Conservation (phyloP, 2,888 invertebrate genomes). For the Caenorhabditis doughertyi region DNA sequence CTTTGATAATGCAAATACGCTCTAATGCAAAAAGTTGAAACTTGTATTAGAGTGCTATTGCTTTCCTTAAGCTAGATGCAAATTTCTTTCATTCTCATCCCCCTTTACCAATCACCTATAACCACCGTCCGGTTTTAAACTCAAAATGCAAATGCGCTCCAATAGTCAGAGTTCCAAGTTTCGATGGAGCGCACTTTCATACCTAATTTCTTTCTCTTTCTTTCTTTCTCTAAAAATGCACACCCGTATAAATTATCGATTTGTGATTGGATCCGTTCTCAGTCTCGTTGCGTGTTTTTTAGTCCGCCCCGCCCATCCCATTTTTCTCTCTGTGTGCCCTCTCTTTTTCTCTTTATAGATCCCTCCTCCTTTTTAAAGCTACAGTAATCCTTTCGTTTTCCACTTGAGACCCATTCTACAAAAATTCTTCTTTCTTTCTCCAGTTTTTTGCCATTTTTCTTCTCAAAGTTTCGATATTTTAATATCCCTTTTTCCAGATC, state of each 20-base stretch:
- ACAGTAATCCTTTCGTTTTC: constrained; percentile 15
- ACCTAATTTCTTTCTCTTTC: not conserved
- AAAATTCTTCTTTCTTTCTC: constrained; percentile 18
- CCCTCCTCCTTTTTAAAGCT: constrained; percentile 5
- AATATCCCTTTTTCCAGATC: constrained; percentile 19
- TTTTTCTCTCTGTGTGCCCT: constrained; percentile 29
- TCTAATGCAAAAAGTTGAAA: not conserved
- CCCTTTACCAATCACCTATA: constrained; percentile 20
- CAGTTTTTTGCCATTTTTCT: constrained; percentile 47
- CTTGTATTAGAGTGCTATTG: not conserved
- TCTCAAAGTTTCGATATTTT: not conserved
- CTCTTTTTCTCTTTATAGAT: too few species aligned
- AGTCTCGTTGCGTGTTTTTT: constrained; percentile 62
- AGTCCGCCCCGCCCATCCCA: constrained; percentile 16
- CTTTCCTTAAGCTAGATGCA: constrained; percentile 42
- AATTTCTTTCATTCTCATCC: constrained; percentile 17
- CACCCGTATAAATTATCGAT: constrained; percentile 57
- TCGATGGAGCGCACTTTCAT: not conserved
- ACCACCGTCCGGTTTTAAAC: not conserved
- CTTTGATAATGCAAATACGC: not conserved
- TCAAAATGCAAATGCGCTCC: not conserved
- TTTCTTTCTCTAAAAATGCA: constrained; percentile 1
- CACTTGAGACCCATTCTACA: constrained; percentile 23
- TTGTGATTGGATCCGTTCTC: constrained; percentile 65
- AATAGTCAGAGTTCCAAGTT: too few species aligned